Base-by-base conservation (phyloP, 2,888 invertebrate genomes). In the Hyppa rectilinea region DNA sequence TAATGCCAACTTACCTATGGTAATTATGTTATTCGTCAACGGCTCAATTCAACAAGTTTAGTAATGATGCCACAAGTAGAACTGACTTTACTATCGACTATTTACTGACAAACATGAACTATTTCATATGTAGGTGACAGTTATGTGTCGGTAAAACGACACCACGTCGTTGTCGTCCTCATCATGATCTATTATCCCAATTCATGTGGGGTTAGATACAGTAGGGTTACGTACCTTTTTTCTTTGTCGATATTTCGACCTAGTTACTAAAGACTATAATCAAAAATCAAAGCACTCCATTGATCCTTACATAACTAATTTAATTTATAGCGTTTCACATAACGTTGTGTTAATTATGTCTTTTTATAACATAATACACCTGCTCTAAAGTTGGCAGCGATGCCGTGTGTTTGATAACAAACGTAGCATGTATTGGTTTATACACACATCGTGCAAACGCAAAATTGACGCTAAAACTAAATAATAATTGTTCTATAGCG, bases 361-460 rank as follows among this genome's bases (percentile, higher is more conserved):
- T 55, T 49, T 64, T 72, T 43, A 38, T 20, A 50, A 56, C 26
- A 26, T 29, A 43, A 43, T 31, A 45, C 66, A 43, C n/a, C 49
- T 56, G 47, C 43, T 55, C 17, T 17, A 23, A 56, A 50, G 50
- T 52, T 52, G 75, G 68, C 58, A 67, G 26, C 68, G 20, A 7
- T 38, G 45, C 38, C 56, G 4, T 43, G 34, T 69, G 52, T 75
- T 67, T 75, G 50, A 58, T 67, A 66, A 52, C 34, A 75, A 36
- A 36, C 26, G 29, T 29, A 26, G 2, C 38, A 52, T 58, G 23
- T 58, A 58, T 66, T 73, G 45, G 10, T 67, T 67, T 14, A 26
- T 50, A 31, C 31, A 23, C 10, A n/a, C 26, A 58, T 55, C 40
- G 29, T 62, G 26, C 9, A 29, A 34, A 34, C 10, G 1, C 45